Evolutionary conservation across 2,113 vertebrate genomes (phyloP).

Genomic region (Megaptera novaeangliae): DNA sequence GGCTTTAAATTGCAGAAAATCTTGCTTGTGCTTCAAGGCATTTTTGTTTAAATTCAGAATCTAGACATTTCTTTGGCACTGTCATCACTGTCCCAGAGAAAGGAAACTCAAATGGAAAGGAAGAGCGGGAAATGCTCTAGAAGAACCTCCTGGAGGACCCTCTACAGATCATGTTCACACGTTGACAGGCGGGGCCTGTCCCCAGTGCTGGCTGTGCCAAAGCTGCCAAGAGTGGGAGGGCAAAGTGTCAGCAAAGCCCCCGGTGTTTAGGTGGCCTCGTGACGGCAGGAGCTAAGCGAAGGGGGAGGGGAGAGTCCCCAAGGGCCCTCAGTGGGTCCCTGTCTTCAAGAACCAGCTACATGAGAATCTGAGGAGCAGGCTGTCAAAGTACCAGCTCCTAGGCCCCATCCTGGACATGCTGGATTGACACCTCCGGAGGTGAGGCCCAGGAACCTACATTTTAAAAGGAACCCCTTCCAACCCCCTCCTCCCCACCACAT

Average conservation of each 20-base stretch:
- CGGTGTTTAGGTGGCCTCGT: background rate
- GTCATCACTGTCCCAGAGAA: background rate
- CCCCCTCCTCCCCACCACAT: accelerated
- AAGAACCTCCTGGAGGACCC: background rate
- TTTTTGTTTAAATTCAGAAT: constrained; percentile 24
- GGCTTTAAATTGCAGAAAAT: constrained; percentile 4
- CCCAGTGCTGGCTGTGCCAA: background rate
- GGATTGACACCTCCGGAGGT: background rate
- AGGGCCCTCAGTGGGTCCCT: background rate
- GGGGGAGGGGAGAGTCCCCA: no score
- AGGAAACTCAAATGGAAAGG: background rate
- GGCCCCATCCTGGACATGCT: background rate
- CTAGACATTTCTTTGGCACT: constrained; percentile 34
- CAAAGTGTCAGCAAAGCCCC: background rate
- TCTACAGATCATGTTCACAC: no score
- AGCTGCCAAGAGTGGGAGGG: background rate
- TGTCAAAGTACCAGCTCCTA: background rate
- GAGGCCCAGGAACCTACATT: background rate
- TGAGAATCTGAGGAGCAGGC: background rate
- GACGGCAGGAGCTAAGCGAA: background rate
- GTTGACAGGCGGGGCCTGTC: background rate
- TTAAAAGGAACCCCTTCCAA: background rate
- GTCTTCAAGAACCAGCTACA: background rate
- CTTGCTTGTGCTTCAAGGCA: background rate
- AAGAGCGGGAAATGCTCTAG: background rate